Conservation (phyloP, 2,797 vertebrate genomes). For the Rhynchonycteris naso region DNA sequence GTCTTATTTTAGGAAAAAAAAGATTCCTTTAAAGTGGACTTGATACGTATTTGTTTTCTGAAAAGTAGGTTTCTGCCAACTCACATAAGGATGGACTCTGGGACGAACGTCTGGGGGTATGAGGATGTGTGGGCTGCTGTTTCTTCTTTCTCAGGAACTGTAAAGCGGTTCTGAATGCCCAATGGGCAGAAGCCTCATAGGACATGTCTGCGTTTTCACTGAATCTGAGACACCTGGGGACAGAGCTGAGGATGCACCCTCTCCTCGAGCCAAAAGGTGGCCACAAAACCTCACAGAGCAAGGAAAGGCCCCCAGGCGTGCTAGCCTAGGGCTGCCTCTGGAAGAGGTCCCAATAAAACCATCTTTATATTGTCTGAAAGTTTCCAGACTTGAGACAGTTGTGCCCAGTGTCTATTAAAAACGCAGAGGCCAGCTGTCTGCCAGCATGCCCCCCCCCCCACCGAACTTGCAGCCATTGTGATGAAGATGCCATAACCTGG, state of each 20-base stretch:
- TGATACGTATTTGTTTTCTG: conserved; percentile 19
- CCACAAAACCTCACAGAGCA: background rate
- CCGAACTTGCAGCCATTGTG: conserved; percentile 5
- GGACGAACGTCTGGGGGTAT: accelerated
- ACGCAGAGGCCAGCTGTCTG: background rate
- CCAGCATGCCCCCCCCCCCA: background rate
- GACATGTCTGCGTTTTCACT: background rate
- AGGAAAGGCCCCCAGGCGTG: background rate
- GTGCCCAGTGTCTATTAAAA: background rate
- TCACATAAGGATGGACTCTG: accelerated
- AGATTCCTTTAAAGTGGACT: conserved; percentile 29
- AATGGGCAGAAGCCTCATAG: background rate
- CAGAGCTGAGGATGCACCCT: background rate
- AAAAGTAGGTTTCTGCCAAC: background rate
- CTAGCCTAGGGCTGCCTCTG: background rate
- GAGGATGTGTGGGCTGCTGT: too few species aligned
- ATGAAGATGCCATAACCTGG: background rate
- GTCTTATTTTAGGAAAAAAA: conserved; percentile 18
- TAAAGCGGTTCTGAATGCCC: background rate
- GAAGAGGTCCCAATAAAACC: background rate
- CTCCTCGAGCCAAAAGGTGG: background rate
- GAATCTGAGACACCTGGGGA: background rate
- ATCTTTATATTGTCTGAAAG: background rate
- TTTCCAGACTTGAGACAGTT: background rate
- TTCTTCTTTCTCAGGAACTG: background rate